These are phyloP conservation scores for Mystacides longicornis DNA, from an alignment of 2,888 invertebrate genomes.

Conservation along the genomic window DNA sequence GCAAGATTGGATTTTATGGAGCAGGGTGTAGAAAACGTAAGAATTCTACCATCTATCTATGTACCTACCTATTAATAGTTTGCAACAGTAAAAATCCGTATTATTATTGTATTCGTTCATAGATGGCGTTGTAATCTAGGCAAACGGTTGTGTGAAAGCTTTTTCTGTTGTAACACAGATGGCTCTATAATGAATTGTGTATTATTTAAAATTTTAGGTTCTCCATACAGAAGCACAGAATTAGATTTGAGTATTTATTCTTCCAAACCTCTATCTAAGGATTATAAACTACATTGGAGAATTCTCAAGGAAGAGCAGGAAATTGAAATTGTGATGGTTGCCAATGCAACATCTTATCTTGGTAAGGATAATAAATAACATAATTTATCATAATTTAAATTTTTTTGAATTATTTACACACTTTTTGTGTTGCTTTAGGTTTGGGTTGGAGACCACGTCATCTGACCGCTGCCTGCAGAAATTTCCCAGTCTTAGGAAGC, in stretches of 20 bases:
- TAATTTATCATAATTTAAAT: neutral
- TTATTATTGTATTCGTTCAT: no score
- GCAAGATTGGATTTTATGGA: constrained; percentile 84
- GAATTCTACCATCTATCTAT: no score
- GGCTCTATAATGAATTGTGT: neutral
- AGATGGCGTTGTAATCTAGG: no score
- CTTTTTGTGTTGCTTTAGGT: constrained; percentile 40
- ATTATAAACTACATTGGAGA: constrained; percentile 78
- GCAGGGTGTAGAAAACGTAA: constrained; percentile 76
- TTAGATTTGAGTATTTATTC: constrained; percentile 66
- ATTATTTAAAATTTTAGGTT: constrained; percentile 47
- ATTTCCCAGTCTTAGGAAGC: constrained; percentile 60
- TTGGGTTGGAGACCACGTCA: constrained; percentile 87
- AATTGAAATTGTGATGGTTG: constrained; percentile 78
- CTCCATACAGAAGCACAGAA: constrained; percentile 65
- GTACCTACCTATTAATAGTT: no score
- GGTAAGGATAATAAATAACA: constrained; percentile 32
- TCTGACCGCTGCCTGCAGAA: constrained; percentile 67
- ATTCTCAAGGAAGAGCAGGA: constrained; percentile 76
- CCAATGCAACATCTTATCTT: constrained; percentile 82
- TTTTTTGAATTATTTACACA: neutral
- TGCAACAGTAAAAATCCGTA: no score
- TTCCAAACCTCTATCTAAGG: constrained; percentile 62
- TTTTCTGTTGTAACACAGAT: no score
- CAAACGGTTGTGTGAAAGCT: no score